Base-by-base conservation (phyloP, 2,888 invertebrate species). In the Synanthedon myopaeformis region DNA sequence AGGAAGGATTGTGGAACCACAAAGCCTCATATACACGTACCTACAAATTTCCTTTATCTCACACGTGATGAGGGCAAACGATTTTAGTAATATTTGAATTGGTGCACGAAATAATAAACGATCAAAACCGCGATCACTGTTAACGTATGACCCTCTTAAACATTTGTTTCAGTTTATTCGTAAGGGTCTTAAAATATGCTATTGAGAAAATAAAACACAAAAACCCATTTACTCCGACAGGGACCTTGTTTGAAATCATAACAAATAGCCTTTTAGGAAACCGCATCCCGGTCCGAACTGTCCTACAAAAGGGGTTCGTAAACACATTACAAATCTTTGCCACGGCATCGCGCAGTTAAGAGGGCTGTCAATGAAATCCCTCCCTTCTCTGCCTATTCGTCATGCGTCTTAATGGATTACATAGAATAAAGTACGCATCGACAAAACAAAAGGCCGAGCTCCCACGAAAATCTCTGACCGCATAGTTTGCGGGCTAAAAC, bases 211-310 rank as follows among this genome's bases (percentile, higher is more conserved):
- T 82, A 80, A 80, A 82, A 76, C 76, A 80, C 77, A 76, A 79
- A 23, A 77, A 76, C 78, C 82, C 77, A 79, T 84, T 84, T 77
- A 72, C 75, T 80, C 76, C 79, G 82, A 79, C 82, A 80, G 77
- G 35, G 78, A 73, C 74, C 80, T 82, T 81, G 82, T 83, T 83
- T 80, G 79, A 84, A 84, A 84, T 84, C 83, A 84, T 85, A 85
- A 84, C 82, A 82, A 83, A 85, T 83, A 79, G 84, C 82, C 78
- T 79, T 83, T 81, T 82, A 81, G 76, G 79, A 82, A 83, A 84
- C 82, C 84, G 75, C 84, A 83, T 80, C 79, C 76, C 71, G 66
- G 72, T 76, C 79, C 74, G 65, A 75, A 81, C 76, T 80, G 81
- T 81, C 83, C 72, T 81, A 78, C 76, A 76, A 80, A 80, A 80